Evolutionary conservation across 2,888 invertebrate genomes (phyloP), one percentile per base, ranked within the genome.

Genomic region (Lycia hirtaria): DNA sequence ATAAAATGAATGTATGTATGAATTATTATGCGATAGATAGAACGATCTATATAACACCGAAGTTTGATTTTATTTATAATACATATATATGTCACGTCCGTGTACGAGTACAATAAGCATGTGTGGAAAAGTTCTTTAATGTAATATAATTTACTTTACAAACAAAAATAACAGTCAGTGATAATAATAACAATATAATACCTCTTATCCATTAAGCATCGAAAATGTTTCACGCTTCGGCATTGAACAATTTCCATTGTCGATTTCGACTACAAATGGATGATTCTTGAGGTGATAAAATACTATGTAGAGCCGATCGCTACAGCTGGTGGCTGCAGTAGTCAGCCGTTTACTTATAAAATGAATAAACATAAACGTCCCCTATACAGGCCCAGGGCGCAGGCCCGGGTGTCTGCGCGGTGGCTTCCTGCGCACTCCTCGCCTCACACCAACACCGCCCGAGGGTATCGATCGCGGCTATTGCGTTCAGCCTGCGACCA

Each of bases 401-500:
- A 63, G 55, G 67, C 71, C 65, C 68, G 71, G 68, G 71, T 71
- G 72, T 69, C 78, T 75, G 85, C 85, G 85, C 84, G 79, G 72
- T 75, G 69, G 71, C 73, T 70, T 68, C 73, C 72, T 80, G 85
- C 85, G 85, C 85, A 84, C 66, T 69, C 62, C 73, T 71, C 74
- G 38, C 66, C 78, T 67, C 74, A 65, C 71, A 73, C 80, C 77
- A 22, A 60, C 60, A 61, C 56, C 65, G 66, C 65, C 61, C 69
- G 68, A 67, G 71, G 75, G 76, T 72, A 64, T 85, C 83, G 85
- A 84, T 85, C 83, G 81, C 63, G 72, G 65, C 71, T 72, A 75
- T 73, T 78, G 78, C 73, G 76, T 72, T 69, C 64, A 69, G 65
- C 68, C 65, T 56, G 53, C 57, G 53, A 62, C 69, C 61, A 60